A percentile compares a stretch with the other conserved stretches of the same genome.
Conservation (phyloP, 2,113 vertebrate species). For the Lophura nycthemera region DNA sequence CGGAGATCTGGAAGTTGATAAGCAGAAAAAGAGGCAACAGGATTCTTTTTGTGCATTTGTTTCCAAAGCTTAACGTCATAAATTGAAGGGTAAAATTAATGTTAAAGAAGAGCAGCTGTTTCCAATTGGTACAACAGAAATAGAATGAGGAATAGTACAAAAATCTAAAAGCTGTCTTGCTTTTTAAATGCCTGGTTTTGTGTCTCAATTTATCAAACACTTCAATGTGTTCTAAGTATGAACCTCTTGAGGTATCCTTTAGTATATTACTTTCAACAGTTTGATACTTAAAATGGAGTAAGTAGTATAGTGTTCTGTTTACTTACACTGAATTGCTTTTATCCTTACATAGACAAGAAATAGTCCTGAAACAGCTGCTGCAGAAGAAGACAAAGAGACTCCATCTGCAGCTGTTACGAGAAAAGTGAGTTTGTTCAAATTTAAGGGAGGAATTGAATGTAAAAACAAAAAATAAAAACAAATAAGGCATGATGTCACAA, state of each 20-base stretch:
- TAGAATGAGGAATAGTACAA: not conserved
- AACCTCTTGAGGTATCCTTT: not conserved
- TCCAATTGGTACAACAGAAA: not conserved
- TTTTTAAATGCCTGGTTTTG: not conserved
- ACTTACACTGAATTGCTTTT: conserved; percentile 3
- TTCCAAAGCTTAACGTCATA: not conserved
- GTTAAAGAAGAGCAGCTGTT: conserved; percentile 2
- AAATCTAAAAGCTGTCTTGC: not conserved
- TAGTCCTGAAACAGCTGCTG: conserved; percentile 78
- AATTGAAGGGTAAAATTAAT: not conserved
- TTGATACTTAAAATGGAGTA: not conserved
- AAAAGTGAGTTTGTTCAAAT: conserved; percentile 58
- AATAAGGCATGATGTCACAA: not conserved
- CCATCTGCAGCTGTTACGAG: conserved; percentile 48
- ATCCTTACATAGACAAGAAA: conserved; percentile 63
- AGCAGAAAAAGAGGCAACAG: not conserved
- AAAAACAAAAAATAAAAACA: not conserved
- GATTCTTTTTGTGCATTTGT: not conserved
- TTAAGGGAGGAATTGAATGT: not conserved
- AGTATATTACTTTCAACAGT: not conserved
- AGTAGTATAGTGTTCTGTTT: not conserved
- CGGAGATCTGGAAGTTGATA: not conserved
- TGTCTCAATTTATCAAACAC: not conserved
- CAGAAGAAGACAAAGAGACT: conserved; percentile 73
- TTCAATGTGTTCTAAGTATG: not conserved